Base-by-base conservation (phyloP, 1,140 invertebrate species). In the Drosophila triauraria region DNA sequence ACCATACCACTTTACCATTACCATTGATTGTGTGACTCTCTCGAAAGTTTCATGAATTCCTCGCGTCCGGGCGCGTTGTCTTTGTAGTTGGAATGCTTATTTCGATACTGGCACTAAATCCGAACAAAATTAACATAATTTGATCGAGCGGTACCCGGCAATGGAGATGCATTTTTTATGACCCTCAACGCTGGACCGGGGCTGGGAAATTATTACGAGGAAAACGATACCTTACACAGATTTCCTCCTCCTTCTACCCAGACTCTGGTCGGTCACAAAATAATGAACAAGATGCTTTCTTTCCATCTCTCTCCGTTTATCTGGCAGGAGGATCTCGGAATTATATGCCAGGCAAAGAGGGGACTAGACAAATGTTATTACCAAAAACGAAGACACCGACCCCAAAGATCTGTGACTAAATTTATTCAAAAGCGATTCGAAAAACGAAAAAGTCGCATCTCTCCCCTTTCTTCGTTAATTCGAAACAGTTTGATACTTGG, bases 281-380 rank as follows among this genome's bases (percentile, higher is more conserved):
- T 80, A 83, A 87, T 87, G 80, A 88, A 79, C 62, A 84, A 88
- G 84, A 84, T 81, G 84, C 85, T 88, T 88, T 88, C 85, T 90
- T 88, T 88, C 48, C 54, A 60, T 43, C 46, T 60, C 51, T 65
- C 65, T 81, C 47, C 48, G 71, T 63, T 70, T 86, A 88, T 90
- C 84, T 79, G 64, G 30, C 51, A 78, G 75, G 78, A 90, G 81
- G 81, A 88, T 88, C 84, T 90, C 10, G 65, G 79, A 64, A 77
- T 77, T 87, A 87, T 80, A 57, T 60, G 62, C 51, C 64, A 56
- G 15, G 57, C 17, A 46, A 35, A 59, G 50, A 68, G 59, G 67
- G 60, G 43, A 59, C 80, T 87, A 87, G 84, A 87, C 84, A 88
- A 87, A 90, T 88, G 85, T 90, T 85, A 90, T 90, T 90, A 88